Conservation (phyloP, 1,140 invertebrate genomes). For the Palaemon carinicauda region DNA sequence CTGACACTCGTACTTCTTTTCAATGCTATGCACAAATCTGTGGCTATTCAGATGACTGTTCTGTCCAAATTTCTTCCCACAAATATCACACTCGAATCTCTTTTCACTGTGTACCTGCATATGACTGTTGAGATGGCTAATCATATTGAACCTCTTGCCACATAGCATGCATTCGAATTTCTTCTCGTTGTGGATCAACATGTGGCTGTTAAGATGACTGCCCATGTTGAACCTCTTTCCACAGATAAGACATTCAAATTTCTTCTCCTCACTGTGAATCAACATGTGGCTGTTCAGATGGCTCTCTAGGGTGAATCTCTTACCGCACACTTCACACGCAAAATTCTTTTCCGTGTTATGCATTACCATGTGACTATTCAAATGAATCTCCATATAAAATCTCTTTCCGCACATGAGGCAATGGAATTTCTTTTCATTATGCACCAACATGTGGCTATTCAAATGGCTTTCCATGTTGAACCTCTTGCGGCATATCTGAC, state of each 20-base stretch:
- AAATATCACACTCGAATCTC: conserved; percentile 38
- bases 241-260: conserved; percentile 40
- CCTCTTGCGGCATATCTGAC: conserved; percentile 26
- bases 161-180: conserved; percentile 84
- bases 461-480: conserved; percentile 36
- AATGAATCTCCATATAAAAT: conserved; percentile 40
- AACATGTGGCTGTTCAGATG: conserved; percentile 45
- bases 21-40: conserved; percentile 22
- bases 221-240: conserved; percentile 43
- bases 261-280: conserved; percentile 44
- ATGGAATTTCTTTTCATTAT: conserved; percentile 50
- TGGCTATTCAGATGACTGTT: conserved; percentile 43
- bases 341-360: conserved; percentile 66
- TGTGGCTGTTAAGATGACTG: conserved; percentile 42
- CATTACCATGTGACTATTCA: conserved; percentile 39
- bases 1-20: conserved; percentile 40
- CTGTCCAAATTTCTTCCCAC: conserved; percentile 26
- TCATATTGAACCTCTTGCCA: conserved; percentile 88
- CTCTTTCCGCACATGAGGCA: conserved; percentile 37
- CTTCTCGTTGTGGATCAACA: conserved; percentile 42
- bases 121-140: conserved; percentile 91
- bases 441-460: conserved; percentile 35
- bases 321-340: conserved; percentile 31
- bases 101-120: conserved; percentile 78
- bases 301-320: conserved; percentile 33